A percentile compares a stretch with the other conserved stretches of the same genome.
Evolutionary conservation across 2,113 vertebrate genomes (phyloP).

Genomic region (Struthio camelus): DNA sequence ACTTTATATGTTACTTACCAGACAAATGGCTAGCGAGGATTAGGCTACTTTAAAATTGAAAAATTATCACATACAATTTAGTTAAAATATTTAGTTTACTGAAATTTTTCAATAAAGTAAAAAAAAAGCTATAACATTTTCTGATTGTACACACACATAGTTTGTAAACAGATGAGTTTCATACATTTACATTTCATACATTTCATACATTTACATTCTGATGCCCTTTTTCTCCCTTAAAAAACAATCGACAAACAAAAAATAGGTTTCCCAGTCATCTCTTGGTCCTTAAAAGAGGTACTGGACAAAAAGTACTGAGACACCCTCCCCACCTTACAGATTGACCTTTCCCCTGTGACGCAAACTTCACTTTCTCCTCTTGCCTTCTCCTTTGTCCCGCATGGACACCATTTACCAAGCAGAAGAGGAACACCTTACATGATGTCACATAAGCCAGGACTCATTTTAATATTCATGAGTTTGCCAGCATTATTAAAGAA

Average conservation of each 20-base stretch:
- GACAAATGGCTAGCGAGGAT: not conserved
- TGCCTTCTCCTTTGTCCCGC: conserved; percentile 36
- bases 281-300: not conserved
- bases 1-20: not conserved
- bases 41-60: not conserved
- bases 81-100: not conserved
- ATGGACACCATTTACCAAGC: conserved; percentile 29
- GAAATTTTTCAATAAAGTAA: not conserved
- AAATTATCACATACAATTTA: not conserved
- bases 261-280: not conserved
- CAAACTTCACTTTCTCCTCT: conserved; percentile 41
- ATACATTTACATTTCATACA: not conserved
- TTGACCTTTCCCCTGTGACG: conserved; percentile 1
- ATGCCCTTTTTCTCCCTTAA: not conserved
- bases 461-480: conserved; percentile 70
- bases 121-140: not conserved
- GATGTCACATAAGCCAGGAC: conserved; percentile 50
- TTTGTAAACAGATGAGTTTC: not conserved
- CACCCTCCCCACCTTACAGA: not conserved
- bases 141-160: not conserved
- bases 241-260: not conserved
- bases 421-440: conserved; percentile 21
- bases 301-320: not conserved
- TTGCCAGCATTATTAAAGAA: conserved; percentile 65
- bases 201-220: not conserved